A percentile compares a stretch with the other conserved stretches of the same genome.
Conservation (phyloP, 2,113 vertebrate species). For the Percopsis transmontana region DNA sequence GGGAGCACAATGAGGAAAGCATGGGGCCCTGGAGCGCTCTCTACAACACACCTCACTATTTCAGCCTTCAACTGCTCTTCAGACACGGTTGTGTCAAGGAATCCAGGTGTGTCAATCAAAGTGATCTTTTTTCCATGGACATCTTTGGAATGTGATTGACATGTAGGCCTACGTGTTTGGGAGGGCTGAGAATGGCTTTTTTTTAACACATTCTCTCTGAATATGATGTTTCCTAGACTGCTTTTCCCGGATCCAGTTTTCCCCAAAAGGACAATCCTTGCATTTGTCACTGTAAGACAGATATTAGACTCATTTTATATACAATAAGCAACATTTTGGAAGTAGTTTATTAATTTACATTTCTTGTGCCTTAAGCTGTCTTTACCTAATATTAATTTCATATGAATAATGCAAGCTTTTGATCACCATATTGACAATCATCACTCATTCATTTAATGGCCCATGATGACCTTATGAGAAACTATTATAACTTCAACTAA, state of each 20-base stretch:
- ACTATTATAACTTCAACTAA: too few species aligned
- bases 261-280: constrained; percentile 52
- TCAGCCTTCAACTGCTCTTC: constrained; percentile 30
- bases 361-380: too few species aligned
- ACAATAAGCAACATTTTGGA: too few species aligned
- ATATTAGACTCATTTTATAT: not conserved
- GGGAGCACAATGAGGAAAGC: constrained; percentile 67
- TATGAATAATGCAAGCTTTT: too few species aligned
- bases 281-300: constrained; percentile 10
- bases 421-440: too few species aligned
- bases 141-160: constrained; percentile 22
- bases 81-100: constrained; percentile 25
- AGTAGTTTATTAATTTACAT: too few species aligned
- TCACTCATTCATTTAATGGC: too few species aligned
- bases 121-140: constrained; percentile 29
- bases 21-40: constrained; percentile 50
- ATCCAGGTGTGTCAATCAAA: constrained; percentile 64
- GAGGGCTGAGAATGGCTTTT: constrained; percentile 11
- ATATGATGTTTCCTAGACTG: constrained; percentile 40
- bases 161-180: constrained; percentile 21
- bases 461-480: too few species aligned
- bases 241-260: constrained; percentile 67
- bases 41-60: constrained; percentile 38
- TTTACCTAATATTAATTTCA: too few species aligned
- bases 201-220: constrained; percentile 23